These are phyloP conservation scores for Danio kyathit DNA, from an alignment of 2,797 vertebrate genomes.

Conservation along the genomic window DNA sequence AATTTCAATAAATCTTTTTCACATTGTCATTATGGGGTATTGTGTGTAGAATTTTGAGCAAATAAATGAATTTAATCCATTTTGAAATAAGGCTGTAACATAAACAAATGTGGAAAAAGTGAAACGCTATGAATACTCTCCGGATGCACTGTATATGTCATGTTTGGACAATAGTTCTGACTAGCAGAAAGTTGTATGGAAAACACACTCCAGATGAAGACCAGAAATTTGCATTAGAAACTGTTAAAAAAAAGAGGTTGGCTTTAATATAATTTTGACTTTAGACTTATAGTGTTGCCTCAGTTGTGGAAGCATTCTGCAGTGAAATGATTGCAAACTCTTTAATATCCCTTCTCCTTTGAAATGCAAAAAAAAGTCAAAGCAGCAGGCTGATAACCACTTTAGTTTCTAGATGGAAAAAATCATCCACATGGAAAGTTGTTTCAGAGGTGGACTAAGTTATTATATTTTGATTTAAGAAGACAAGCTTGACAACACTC, in stretches of 20 bases:
- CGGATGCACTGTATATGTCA: no score
- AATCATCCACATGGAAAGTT: background rate
- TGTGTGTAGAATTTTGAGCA: no score
- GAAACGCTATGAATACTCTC: no score
- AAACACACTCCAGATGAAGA: background rate
- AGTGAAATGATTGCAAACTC: background rate
- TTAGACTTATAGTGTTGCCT: background rate
- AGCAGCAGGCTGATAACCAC: background rate
- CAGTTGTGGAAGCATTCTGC: background rate
- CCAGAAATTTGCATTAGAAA: background rate
- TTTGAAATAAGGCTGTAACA: no score
- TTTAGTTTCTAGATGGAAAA: background rate
- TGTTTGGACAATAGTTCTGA: no score
- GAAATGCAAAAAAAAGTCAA: background rate
- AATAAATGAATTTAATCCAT: no score
- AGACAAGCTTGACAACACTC: background rate
- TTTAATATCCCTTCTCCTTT: background rate
- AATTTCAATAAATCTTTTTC: no score
- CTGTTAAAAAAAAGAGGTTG: background rate
- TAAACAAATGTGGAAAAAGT: no score
- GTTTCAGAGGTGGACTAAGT: slow-evolving; percentile 4
- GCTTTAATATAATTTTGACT: background rate
- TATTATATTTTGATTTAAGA: background rate
- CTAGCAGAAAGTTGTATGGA: no score
- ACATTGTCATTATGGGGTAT: no score